These are phyloP conservation scores for Dendropsophus ebraccatus DNA, from an alignment of 2,113 vertebrate genomes.

Conservation along the genomic window DNA sequence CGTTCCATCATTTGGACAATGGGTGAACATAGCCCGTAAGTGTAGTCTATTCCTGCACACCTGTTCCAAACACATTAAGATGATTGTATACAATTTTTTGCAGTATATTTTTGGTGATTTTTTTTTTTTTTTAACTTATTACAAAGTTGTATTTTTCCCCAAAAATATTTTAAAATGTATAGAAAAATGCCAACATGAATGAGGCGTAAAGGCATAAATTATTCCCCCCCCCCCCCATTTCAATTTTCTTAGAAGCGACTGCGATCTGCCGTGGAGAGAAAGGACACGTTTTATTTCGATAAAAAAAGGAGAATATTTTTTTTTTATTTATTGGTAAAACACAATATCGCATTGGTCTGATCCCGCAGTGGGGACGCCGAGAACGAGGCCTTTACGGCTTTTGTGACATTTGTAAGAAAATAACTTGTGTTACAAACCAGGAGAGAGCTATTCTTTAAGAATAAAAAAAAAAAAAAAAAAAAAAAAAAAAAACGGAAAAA, in stretches of 20 bases:
- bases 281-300: neutral
- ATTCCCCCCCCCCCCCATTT: neutral
- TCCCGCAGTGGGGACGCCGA: neutral
- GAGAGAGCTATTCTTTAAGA: neutral
- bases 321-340: conserved; percentile 3
- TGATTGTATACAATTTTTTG: no score
- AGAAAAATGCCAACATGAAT: neutral
- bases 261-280: neutral
- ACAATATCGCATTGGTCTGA: conserved; percentile 3
- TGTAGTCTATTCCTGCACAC: no score
- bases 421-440: conserved; percentile 7
- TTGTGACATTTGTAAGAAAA: conserved; percentile 12
- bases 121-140: no score
- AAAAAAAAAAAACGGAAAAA: no score
- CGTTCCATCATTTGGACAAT: no score
- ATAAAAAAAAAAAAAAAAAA: neutral
- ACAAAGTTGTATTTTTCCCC: no score
- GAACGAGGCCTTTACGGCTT: neutral
- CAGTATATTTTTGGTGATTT: no score
- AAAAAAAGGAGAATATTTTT: neutral
- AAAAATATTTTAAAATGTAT: neutral
- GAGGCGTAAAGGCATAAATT: neutral
- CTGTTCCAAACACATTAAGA: no score
- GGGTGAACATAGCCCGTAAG: no score
- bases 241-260: neutral